Base-by-base conservation (phyloP, 30 jellyfish, hydroid and myxozoan genomes). In the Haliclystus octoradiatus region DNA sequence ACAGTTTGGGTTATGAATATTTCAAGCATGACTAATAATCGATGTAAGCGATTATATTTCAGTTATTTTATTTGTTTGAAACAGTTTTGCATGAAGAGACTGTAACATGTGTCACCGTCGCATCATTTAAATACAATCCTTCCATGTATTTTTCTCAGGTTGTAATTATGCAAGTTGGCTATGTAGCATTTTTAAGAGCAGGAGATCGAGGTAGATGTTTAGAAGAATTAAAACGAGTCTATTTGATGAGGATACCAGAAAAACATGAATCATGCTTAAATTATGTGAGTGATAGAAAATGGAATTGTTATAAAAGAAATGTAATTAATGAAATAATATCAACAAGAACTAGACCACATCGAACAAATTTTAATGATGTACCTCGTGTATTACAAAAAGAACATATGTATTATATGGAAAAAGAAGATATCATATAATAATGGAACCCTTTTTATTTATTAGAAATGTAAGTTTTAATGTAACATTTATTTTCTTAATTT, bases 131-230 rank as follows among this genome's bases (percentile, higher is more conserved):
- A n/a, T n/a, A n/a, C n/a, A n/a, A n/a, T n/a, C n/a, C n/a, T n/a
- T n/a, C n/a, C n/a, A n/a, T n/a, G n/a, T n/a, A n/a, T n/a, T n/a
- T n/a, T 26, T 70, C 69, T 0, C 52, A 85, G 96, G 89, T 80
- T 23, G 79, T 64, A 31, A 76, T 85, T 7, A 74, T 85, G n/a
- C 86, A 78, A 26, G 57, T 85, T 61, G 79, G 94, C 26, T 68
- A 23, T 52, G 34, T 67, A 0, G 79, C 93, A 50, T 67, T 85
- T 28, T n/a, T 82, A 28, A 34, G 91, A 22, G 78, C 49, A 23
- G 52, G 23, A 34, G 77, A 83, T 26, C 71, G 83, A 1, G 88
- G 88, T 50, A 46, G 50, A 47, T 19, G 53, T 19, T 62, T 65
- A 35, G 96, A 85, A 34, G 34, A 78, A 7, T 66, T 85, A 64